Evolutionary conservation across 2,888 invertebrate species (phyloP).

Genomic region (Cactoblastis cactorum): DNA sequence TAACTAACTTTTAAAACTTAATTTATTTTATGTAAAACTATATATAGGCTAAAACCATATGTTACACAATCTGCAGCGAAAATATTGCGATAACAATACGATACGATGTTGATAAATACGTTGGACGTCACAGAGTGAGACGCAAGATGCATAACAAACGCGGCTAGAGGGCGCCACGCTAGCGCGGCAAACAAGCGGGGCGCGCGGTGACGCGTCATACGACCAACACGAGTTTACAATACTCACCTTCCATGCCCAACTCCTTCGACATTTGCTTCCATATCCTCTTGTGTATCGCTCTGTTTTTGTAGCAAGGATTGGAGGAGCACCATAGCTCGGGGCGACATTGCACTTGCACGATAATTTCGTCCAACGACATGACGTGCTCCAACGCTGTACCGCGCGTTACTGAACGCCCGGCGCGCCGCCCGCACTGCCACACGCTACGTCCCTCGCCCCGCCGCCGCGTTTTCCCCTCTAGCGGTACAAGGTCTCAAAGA

Average conservation of each 20-base stretch:
- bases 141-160: background rate
- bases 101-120: background rate
- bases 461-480: conserved; percentile 4
- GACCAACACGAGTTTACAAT: background rate
- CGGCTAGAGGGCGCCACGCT: background rate
- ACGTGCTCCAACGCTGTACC: conserved; percentile 14
- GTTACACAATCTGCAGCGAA: background rate
- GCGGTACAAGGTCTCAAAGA: background rate
- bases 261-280: conserved; percentile 27
- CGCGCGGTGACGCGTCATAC: background rate
- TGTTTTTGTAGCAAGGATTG: conserved; percentile 26
- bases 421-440: conserved; percentile 10
- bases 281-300: conserved; percentile 20
- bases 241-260: conserved; percentile 25
- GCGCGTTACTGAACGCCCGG: conserved; percentile 8
- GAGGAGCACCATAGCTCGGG: conserved; percentile 30
- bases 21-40: too few relatives aligned
- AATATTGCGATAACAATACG: background rate
- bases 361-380: conserved; percentile 24
- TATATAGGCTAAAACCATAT: too few relatives aligned
- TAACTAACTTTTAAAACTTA: too few relatives aligned
- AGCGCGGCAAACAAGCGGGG: conserved; percentile 1
- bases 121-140: background rate
- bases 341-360: conserved; percentile 23
- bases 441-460: conserved; percentile 7